phyloP scores from a whole-genome alignment of 2,888 invertebrate species.

The Tuta absoluta region DNA sequence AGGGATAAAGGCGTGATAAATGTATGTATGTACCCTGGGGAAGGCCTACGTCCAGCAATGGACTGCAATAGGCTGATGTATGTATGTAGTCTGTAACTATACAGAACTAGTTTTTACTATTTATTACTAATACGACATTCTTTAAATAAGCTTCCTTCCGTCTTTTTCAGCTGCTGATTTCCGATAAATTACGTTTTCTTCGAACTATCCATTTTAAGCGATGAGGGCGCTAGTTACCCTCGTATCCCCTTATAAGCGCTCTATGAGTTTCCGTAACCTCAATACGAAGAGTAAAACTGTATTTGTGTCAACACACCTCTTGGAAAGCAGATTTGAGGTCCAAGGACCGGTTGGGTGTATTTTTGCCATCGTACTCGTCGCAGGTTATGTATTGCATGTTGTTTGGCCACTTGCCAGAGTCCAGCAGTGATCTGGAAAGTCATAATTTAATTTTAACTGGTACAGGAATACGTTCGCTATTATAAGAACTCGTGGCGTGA shows the following conservation, averaged over 20 bases:
- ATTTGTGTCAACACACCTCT: conserved; percentile 76
- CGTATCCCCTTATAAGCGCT: background rate
- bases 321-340: conserved; percentile 86
- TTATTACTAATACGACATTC: too few relatives aligned
- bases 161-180: too few relatives aligned
- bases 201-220: too few relatives aligned
- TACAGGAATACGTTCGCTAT: conserved; percentile 61
- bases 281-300: conserved; percentile 18
- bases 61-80: too few relatives aligned
- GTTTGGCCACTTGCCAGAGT: conserved; percentile 87
- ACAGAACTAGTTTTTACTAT: too few relatives aligned
- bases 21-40: too few relatives aligned
- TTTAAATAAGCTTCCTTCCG: too few relatives aligned
- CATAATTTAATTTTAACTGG: conserved; percentile 67
- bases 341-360: conserved; percentile 86
- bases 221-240: too few relatives aligned
- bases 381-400: conserved; percentile 88
- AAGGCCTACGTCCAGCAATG: too few relatives aligned
- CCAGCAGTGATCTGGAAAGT: conserved; percentile 84
- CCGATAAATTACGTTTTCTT: too few relatives aligned
- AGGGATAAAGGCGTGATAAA: too few relatives aligned
- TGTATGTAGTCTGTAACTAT: too few relatives aligned
- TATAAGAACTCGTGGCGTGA: conserved; percentile 65
- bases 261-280: background rate
- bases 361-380: conserved; percentile 89